phyloP scores from a whole-genome alignment of 1,140 invertebrate species.

The Cotesia glomerata region DNA sequence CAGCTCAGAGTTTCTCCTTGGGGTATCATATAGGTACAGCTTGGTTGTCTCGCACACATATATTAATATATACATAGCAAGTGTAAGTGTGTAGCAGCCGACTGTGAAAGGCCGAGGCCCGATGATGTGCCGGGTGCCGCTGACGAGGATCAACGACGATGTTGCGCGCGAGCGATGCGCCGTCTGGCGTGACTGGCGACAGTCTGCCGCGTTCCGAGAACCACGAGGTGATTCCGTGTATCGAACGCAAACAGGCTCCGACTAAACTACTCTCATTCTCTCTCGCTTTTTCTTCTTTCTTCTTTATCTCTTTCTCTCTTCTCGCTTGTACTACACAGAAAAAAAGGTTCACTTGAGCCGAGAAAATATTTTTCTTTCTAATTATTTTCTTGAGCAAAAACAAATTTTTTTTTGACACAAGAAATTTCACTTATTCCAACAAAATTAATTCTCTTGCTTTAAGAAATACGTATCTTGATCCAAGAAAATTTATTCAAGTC shows the following conservation, averaged over 20 bases:
- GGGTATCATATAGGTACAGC: background rate
- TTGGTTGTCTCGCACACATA: background rate
- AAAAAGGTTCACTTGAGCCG: too few relatives aligned
- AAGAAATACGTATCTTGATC: too few relatives aligned
- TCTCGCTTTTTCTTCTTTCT: background rate
- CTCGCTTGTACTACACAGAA: background rate
- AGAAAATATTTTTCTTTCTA: too few relatives aligned
- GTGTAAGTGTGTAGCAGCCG: background rate
- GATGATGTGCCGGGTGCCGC: slow-evolving; percentile 36
- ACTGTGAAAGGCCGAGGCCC: slow-evolving; percentile 32
- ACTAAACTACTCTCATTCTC: slow-evolving; percentile 32
- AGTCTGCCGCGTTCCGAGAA: slow-evolving; percentile 62
- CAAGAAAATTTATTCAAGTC: too few relatives aligned
- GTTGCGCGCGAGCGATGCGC: slow-evolving; percentile 54
- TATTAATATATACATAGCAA: background rate
- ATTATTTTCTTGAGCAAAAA: too few relatives aligned
- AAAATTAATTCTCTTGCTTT: too few relatives aligned
- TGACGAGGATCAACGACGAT: slow-evolving; percentile 29
- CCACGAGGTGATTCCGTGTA: slow-evolving; percentile 62
- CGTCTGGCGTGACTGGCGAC: slow-evolving; percentile 62
- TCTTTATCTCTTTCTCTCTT: background rate
- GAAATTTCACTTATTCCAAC: too few relatives aligned
- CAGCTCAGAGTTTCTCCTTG: too few relatives aligned
- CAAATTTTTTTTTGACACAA: too few relatives aligned
- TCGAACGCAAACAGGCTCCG: slow-evolving; percentile 51